phyloP scores from a whole-genome alignment of 2,113 vertebrate species.

The Corynorhinus townsendii region DNA sequence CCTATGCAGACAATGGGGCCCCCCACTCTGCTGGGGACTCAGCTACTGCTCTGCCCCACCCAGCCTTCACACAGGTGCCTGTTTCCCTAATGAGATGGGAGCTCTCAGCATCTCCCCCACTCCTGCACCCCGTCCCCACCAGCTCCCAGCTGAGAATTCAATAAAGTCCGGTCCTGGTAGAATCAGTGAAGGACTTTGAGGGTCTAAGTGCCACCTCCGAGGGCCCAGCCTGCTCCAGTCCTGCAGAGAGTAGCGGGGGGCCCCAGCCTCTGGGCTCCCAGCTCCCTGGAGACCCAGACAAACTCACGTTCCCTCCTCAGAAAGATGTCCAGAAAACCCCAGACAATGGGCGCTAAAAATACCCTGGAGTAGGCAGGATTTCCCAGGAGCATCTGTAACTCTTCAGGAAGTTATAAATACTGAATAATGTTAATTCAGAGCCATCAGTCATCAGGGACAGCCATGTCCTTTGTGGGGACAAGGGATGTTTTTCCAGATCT shows the following conservation, averaged over 20 bases:
- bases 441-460: conserved; percentile 58
- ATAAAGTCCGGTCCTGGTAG: not conserved
- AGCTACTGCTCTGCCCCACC: accelerated
- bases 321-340: not conserved
- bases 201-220: not conserved
- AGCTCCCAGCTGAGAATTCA: not conserved
- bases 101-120: no score
- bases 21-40: not conserved
- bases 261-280: not conserved
- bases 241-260: not conserved
- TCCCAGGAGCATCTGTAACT: conserved; percentile 71
- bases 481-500: conserved; percentile 45
- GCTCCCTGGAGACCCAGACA: not conserved
- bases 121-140: accelerated
- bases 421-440: conserved; percentile 45
- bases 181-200: accelerated
- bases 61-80: not conserved
- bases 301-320: not conserved
- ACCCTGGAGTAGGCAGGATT: conserved; percentile 73
- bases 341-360: conserved; percentile 85
- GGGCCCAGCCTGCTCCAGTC: not conserved
- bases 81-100: not conserved
- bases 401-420: conserved; percentile 79
- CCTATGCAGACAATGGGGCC: no score
- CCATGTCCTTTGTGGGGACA: conserved; percentile 47